phyloP scores from a whole-genome alignment of 2,888 invertebrate genomes.

The Syrista parreyssii region DNA sequence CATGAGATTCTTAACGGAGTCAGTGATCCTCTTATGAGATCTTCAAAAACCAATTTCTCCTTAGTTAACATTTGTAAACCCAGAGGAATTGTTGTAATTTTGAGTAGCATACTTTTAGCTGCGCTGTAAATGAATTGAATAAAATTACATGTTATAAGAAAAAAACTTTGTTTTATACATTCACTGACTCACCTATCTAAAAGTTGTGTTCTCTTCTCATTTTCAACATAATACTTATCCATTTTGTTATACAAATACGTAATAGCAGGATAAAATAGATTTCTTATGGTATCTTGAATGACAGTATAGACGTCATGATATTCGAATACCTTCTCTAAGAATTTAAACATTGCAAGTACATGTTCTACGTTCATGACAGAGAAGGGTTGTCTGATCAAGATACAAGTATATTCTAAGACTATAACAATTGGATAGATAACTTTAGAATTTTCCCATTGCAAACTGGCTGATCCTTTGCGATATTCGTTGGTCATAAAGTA shows the following conservation, averaged over 20 bases:
- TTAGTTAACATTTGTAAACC: slow-evolving; percentile 51
- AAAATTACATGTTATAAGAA: neutral
- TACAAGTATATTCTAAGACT: slow-evolving; percentile 45
- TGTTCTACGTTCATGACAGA: slow-evolving; percentile 58
- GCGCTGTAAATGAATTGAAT: slow-evolving; percentile 41
- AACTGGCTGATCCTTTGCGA: slow-evolving; percentile 35
- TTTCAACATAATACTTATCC: slow-evolving; percentile 57
- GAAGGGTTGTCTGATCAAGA: slow-evolving; percentile 55
- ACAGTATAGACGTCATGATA: slow-evolving; percentile 45
- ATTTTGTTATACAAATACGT: slow-evolving; percentile 56
- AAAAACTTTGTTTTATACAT: neutral
- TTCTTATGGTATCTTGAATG: slow-evolving; percentile 40
- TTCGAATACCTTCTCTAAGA: slow-evolving; percentile 52
- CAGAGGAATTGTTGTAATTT: slow-evolving; percentile 51
- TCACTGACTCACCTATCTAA: slow-evolving; percentile 51
- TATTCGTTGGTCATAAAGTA: slow-evolving; percentile 49
- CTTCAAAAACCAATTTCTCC: slow-evolving; percentile 52
- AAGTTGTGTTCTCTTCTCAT: slow-evolving; percentile 55
- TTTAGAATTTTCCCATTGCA: slow-evolving; percentile 26
- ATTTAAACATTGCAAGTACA: slow-evolving; percentile 44
- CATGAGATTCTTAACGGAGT: slow-evolving; percentile 57
- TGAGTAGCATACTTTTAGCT: slow-evolving; percentile 52
- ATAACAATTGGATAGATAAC: slow-evolving; percentile 45
- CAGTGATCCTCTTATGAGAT: slow-evolving; percentile 55
- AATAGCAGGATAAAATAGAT: slow-evolving; percentile 53